Evolutionary conservation across 1,140 invertebrate genomes (phyloP).

Genomic region (Drosophila asahinai): DNA sequence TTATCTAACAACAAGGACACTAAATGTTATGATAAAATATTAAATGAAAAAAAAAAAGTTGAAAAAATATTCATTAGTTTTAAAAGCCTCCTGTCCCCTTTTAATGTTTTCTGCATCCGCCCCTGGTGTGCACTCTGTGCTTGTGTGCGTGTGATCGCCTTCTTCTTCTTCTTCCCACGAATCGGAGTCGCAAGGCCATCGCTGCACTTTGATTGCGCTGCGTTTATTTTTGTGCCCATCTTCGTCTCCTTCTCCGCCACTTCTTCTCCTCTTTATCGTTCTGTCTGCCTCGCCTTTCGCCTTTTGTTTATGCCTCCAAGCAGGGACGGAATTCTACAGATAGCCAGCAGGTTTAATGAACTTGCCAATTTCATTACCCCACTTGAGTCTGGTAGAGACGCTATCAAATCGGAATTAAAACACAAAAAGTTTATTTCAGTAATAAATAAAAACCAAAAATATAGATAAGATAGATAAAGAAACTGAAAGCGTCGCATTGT

Average conservation of each 20-base stretch:
- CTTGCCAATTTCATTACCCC: constrained; percentile 67
- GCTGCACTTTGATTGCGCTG: constrained; percentile 64
- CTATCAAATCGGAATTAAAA: background rate
- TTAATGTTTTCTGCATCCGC: background rate
- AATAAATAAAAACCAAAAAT: background rate
- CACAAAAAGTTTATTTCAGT: background rate
- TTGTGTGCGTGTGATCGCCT: constrained; percentile 19
- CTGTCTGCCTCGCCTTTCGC: constrained; percentile 8
- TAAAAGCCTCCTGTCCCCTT: background rate
- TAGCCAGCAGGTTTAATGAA: constrained; percentile 72
- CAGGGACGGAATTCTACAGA: constrained; percentile 45
- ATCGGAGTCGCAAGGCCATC: constrained; percentile 61
- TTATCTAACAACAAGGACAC: too few relatives aligned
- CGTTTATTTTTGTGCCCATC: constrained; percentile 57
- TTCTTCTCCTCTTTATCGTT: background rate
- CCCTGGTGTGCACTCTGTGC: background rate
- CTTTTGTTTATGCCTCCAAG: constrained; percentile 66
- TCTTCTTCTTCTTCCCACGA: constrained; percentile 29
- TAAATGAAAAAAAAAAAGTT: too few relatives aligned
- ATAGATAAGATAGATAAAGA: too few relatives aligned
- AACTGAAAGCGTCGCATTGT: too few relatives aligned
- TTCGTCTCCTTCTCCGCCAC: constrained; percentile 18
- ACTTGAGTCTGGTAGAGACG: constrained; percentile 24
- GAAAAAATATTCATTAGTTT: background rate
- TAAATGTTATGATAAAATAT: too few relatives aligned